Percentiles rank a stretch among this genome's conserved stretches.
Conservation (phyloP, 1,140 invertebrate genomes). For the Drosophila navojoa region DNA sequence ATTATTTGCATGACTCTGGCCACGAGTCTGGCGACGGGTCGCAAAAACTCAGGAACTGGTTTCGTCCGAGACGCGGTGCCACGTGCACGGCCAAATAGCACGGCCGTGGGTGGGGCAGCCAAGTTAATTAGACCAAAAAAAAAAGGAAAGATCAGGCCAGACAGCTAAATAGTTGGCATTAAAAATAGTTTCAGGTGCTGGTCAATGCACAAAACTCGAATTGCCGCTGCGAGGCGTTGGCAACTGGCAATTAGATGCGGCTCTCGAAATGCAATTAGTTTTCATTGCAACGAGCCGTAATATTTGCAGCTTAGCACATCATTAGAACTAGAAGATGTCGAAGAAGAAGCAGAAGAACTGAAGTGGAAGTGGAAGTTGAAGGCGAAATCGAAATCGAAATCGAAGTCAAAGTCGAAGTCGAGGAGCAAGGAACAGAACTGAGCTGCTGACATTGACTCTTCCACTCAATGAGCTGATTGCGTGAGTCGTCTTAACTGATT, state of each 20-base stretch:
- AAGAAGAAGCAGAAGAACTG: background rate
- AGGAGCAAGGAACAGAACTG: background rate
- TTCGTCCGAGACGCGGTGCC: background rate
- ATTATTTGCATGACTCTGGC: constrained; percentile 69
- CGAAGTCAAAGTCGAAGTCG: background rate
- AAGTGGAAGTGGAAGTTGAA: background rate
- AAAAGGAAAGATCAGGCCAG: background rate
- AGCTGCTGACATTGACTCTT: background rate
- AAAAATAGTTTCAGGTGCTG: constrained; percentile 4
- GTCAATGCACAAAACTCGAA: background rate
- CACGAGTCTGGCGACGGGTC: constrained; percentile 3
- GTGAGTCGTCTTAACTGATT: constrained; percentile 72
- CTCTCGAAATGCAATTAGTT: constrained; percentile 53
- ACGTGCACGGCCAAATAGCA: background rate
- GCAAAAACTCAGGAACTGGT: background rate
- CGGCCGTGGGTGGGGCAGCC: constrained; percentile 7
- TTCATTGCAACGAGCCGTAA: background rate
- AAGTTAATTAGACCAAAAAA: constrained; percentile 10
- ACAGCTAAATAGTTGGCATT: no score
- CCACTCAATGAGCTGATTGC: constrained; percentile 69
- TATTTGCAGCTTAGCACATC: constrained; percentile 55
- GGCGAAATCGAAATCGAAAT: no score
- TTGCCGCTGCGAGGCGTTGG: background rate
- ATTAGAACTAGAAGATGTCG: constrained; percentile 36
- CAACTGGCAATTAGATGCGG: constrained; percentile 45